phyloP scores from a whole-genome alignment of 2,888 invertebrate species.

The Sphinx pinastri region DNA sequence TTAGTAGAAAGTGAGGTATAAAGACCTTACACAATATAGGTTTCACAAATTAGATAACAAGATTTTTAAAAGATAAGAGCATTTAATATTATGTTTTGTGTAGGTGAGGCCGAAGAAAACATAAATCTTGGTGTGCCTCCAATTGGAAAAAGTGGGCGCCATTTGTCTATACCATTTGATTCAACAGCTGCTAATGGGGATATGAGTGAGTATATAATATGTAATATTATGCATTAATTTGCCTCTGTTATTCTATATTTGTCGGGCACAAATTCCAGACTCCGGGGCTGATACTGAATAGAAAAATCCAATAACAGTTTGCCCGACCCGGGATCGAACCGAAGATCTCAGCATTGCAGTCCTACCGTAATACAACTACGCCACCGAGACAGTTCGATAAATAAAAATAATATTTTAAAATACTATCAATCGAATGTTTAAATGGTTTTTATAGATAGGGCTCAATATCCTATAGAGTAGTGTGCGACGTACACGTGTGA shows the following conservation, averaged over 20 bases:
- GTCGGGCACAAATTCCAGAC: not conserved
- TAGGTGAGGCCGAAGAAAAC: conserved; percentile 71
- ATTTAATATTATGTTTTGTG: conserved; percentile 46
- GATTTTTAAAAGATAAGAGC: conserved; percentile 5
- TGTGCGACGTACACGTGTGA: conserved; percentile 38
- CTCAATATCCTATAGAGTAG: not conserved
- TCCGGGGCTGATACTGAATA: not conserved
- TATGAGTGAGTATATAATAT: conserved; percentile 63
- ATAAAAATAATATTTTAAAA: not conserved
- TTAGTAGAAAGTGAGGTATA: no score
- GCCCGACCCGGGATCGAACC: no score
- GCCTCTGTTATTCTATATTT: not conserved
- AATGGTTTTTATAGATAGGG: not conserved
- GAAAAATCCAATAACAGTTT: no score
- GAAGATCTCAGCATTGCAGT: no score
- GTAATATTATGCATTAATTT: conserved; percentile 1
- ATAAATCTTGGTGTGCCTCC: conserved; percentile 60
- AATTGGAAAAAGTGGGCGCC: conserved; percentile 69
- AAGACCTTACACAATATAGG: no score
- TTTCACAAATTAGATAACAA: no score
- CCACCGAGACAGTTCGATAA: no score
- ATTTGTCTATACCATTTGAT: conserved; percentile 78
- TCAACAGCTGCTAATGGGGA: conserved; percentile 73
- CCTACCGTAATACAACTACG: no score
- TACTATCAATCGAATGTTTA: not conserved